Conservation (phyloP, 2,797 vertebrate species). For the Pseudochirops corinnae region DNA sequence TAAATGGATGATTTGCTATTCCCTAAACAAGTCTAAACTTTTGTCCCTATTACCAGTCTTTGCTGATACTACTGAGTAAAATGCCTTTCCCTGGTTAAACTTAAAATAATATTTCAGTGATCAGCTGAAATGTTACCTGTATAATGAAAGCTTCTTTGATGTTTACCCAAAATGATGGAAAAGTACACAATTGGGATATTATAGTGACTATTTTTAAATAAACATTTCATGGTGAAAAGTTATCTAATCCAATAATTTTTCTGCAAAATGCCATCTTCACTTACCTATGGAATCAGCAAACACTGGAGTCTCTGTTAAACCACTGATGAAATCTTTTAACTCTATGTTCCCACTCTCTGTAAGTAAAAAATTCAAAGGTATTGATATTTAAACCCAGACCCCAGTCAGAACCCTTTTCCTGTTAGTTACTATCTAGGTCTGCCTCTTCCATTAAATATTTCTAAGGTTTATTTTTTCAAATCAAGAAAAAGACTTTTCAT, state of each 20-base stretch:
- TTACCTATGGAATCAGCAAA: slow-evolving; percentile 16
- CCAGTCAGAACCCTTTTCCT: not conserved
- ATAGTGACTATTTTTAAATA: not conserved
- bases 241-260: not conserved
- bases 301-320: not conserved
- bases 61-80: not conserved
- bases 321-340: not conserved
- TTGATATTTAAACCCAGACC: not conserved
- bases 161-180: not conserved
- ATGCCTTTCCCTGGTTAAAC: not conserved
- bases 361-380: not conserved
- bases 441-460: not conserved
- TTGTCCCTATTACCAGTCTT: not conserved
- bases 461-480: not conserved
- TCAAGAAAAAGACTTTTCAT: not conserved
- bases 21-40: not conserved
- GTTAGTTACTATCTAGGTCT: not conserved
- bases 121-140: not conserved
- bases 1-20: not conserved
- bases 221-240: not conserved
- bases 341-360: not conserved
- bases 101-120: not conserved
- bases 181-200: not conserved
- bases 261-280: not conserved
- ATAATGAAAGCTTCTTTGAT: not conserved